Conservation (phyloP, 2,797 vertebrate species). For the Lophotriccus pileatus region DNA sequence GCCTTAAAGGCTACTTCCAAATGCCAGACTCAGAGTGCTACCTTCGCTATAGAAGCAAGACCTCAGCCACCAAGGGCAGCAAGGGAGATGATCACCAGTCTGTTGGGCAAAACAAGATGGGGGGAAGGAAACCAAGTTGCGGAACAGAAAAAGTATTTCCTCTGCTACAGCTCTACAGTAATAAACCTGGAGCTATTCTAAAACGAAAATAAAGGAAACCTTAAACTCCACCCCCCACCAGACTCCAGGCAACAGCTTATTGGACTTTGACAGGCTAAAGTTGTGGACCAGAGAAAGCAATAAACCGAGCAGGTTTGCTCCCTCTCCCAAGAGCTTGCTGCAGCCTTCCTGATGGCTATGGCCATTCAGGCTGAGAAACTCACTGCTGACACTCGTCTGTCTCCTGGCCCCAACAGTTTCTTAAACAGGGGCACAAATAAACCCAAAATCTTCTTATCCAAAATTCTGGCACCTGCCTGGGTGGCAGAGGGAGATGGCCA, state of each 20-base stretch:
- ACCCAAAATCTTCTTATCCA: not conserved
- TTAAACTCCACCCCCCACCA: not conserved
- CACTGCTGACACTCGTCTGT: not conserved
- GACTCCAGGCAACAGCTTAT: not conserved
- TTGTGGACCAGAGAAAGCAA: not conserved
- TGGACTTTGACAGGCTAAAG: not conserved
- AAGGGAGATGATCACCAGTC: not conserved
- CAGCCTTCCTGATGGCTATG: not conserved
- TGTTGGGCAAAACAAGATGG: not conserved
- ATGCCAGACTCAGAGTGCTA: not conserved
- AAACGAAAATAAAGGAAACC: not conserved
- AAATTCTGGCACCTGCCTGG: not conserved
- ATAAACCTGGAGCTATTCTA: not conserved
- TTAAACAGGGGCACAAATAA: not conserved
- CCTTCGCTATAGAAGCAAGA: not conserved
- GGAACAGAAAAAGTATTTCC: not conserved
- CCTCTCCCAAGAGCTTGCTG: not conserved
- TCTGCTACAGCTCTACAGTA: not conserved
- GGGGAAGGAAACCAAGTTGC: not conserved
- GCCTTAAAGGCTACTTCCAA: not conserved
- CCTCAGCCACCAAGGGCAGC: not conserved
- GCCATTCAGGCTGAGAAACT: not conserved
- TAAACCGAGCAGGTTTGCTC: not conserved
- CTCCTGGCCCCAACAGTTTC: not conserved
- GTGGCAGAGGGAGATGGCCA: not conserved